Percentiles rank a stretch among this genome's conserved stretches.
These are phyloP conservation scores for Catonia carolina DNA, from an alignment of 2,888 invertebrate genomes.

Conservation along the genomic window DNA sequence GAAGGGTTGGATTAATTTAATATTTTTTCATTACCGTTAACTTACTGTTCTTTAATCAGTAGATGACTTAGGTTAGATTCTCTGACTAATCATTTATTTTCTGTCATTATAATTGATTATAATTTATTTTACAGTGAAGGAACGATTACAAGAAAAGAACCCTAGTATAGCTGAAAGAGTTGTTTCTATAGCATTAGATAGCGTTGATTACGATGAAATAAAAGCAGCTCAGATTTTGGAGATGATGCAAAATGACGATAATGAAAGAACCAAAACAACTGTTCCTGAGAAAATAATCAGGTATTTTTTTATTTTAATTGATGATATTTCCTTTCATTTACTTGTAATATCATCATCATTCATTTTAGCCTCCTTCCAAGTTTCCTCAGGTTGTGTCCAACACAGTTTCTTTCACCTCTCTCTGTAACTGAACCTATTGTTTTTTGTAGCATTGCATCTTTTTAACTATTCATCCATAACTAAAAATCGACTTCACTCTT, in stretches of 20 bases:
- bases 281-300: slow-evolving; percentile 29
- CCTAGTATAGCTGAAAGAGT: slow-evolving; percentile 71
- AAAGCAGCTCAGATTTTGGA: slow-evolving; percentile 71
- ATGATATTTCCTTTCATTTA: background rate
- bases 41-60: no score
- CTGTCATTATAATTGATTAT: no score
- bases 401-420: background rate
- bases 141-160: slow-evolving; percentile 63
- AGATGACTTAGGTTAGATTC: no score
- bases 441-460: no score
- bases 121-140: slow-evolving; percentile 52
- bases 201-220: slow-evolving; percentile 77
- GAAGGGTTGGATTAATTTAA: no score
- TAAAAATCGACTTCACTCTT: no score
- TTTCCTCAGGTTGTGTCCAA: no score
- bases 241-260: slow-evolving; percentile 57
- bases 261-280: slow-evolving; percentile 36
- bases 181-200: slow-evolving; percentile 77
- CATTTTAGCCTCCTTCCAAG: background rate
- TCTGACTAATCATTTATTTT: no score
- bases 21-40: no score
- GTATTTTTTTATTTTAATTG: background rate
- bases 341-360: background rate
- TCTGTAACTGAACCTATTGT: no score
- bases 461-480: no score